Evolutionary conservation across 2,888 invertebrate genomes (phyloP).

Genomic region (Chymomyza fuscimana): DNA sequence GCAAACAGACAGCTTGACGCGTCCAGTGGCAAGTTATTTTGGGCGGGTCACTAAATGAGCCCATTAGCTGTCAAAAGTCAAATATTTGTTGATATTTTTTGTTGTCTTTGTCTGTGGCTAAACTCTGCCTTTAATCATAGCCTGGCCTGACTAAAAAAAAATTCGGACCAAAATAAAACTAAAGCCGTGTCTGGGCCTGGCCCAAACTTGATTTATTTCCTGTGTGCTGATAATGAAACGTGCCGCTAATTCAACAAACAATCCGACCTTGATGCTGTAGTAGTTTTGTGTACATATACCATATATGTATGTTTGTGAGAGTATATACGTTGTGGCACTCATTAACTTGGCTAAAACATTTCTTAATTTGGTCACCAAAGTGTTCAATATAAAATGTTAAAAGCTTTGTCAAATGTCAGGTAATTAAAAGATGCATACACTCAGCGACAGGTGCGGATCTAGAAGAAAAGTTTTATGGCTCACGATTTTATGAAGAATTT

Average conservation of each 20-base stretch:
- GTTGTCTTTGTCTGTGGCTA: constrained; percentile 36
- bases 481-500: too few species aligned
- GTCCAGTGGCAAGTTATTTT: constrained; percentile 2
- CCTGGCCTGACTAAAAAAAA: neutral
- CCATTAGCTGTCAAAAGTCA: constrained; percentile 67
- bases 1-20: constrained; percentile 68
- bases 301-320: constrained; percentile 2
- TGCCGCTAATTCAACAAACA: constrained; percentile 4
- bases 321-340: neutral
- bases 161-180: constrained; percentile 14
- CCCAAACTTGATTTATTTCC: constrained; percentile 69
- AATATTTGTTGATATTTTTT: constrained; percentile 52
- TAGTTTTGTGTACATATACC: neutral
- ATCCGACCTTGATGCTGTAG: neutral
- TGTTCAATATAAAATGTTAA: neutral
- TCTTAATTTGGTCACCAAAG: neutral
- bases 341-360: neutral
- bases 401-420: neutral
- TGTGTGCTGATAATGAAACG: constrained; percentile 17
- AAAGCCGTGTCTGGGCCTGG: constrained; percentile 41
- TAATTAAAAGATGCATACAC: neutral
- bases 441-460: too few species aligned
- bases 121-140: neutral
- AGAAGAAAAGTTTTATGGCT: neutral
- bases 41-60: constrained; percentile 52